phyloP scores from a whole-genome alignment of 1,140 invertebrate species.

The Rhyzopertha dominica region DNA sequence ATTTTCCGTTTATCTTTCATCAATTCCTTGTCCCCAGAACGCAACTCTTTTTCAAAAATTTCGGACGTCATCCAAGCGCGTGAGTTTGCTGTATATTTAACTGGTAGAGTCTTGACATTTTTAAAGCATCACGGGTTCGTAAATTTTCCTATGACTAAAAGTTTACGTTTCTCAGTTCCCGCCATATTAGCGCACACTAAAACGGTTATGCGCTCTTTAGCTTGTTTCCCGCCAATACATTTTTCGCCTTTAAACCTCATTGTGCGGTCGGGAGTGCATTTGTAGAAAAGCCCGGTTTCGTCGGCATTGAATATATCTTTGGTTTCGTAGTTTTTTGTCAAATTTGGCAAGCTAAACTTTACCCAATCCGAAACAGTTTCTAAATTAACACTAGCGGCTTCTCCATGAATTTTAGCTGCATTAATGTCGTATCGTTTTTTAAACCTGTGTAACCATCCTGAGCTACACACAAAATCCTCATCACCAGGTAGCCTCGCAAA shows the following conservation, averaged over 20 bases:
- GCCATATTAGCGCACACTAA: conserved; percentile 45
- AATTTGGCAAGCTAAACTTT: neutral
- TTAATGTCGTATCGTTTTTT: conserved; percentile 22
- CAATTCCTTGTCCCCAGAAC: conserved; percentile 12
- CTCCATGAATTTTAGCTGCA: conserved; percentile 1
- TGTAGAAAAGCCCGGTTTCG: conserved; percentile 36
- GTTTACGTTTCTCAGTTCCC: conserved; percentile 46
- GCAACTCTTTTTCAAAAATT: conserved; percentile 16
- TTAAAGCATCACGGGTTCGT: conserved; percentile 47
- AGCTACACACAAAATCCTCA: conserved; percentile 20
- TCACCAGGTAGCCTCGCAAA: neutral
- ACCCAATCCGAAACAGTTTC: neutral
- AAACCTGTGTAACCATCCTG: neutral
- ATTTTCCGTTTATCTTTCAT: neutral
- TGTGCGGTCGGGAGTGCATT: conserved; percentile 45
- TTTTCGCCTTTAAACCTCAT: conserved; percentile 42
- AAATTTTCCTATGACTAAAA: conserved; percentile 48
- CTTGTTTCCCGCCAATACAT: conserved; percentile 45
- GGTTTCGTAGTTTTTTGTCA: conserved; percentile 2
- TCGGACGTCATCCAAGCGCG: conserved; percentile 47
- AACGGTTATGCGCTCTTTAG: conserved; percentile 48
- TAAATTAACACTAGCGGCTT: conserved; percentile 1
- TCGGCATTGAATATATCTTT: conserved; percentile 33
- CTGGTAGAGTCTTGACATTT: conserved; percentile 38
- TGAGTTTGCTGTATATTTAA: conserved; percentile 44